Evolutionary conservation across 92 coral and sea anemone genomes (phyloP), one percentile per base, ranked within the genome.

Genomic region (Zoanthus sociatus): DNA sequence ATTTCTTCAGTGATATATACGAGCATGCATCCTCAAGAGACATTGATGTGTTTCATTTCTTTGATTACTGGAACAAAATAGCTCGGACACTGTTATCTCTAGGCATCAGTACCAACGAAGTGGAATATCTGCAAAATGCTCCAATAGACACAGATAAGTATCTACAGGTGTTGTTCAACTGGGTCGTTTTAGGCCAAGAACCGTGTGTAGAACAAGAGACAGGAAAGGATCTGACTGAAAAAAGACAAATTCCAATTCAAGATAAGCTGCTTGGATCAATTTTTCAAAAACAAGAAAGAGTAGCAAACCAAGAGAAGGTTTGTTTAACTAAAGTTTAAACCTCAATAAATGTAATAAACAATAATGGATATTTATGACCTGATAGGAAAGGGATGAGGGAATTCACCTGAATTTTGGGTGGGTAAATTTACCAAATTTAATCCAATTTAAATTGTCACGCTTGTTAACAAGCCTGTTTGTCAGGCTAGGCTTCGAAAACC

Each of bases 51-150:
- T 81, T 81, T 81, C 85, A 81, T 21, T 81, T 18, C 75, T 81
- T 81, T 33, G 85, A 81, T 81, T 46, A 81, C 63, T 81, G 85
- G 85, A 81, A 66, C 60, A 81, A 73, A 81, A 81, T 81, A 66
- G 7, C 85, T 10, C 85, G 75, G 17, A 81, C 85, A 0, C 75
- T 81, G 60, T 11, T 63, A 50, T 56, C 85, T 66, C 85, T 81
- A 1, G 85, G 85, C 5, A 21, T 64, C 61, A 81, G 47, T 32
- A 81, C 20, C 6, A 66, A 31, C n/a, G 85, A 81, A 71, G 60
- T 81, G 2, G 85, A 81, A 5, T 81, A 81, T 54, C 16, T 81
- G 9, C 85, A 81, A 42, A 81, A 81, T 18, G 37, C 75, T 13
- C 85, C 85, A 5, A 26, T 81, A 18, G 85, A 81, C 14, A 16